phyloP scores from a whole-genome alignment of 2,797 vertebrate genomes.

The Esox masquinongy region DNA sequence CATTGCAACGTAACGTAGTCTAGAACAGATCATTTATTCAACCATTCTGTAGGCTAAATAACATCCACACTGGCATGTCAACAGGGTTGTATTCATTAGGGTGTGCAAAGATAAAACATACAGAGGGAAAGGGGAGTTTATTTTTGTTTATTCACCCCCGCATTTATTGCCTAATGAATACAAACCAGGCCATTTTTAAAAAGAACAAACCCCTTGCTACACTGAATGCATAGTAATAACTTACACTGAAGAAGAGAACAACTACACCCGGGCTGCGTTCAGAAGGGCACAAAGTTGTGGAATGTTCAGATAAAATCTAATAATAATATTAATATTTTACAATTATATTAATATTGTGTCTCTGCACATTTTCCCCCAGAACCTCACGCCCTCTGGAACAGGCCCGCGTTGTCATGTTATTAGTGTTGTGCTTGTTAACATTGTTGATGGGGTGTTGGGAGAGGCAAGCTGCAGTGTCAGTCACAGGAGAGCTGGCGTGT shows the following conservation, averaged over 20 bases:
- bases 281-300: too few relatives aligned
- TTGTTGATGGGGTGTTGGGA: constrained; percentile 31
- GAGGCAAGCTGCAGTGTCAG: constrained; percentile 27
- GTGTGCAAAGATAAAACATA: background rate
- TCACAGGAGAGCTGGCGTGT: background rate
- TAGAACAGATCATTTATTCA: constrained; percentile 54
- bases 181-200: too few relatives aligned
- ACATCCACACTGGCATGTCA: background rate
- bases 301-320: too few relatives aligned
- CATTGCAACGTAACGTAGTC: constrained; percentile 51
- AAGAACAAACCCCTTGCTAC: too few relatives aligned
- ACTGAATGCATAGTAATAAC: too few relatives aligned
- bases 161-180: background rate
- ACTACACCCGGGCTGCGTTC: too few relatives aligned
- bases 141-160: background rate
- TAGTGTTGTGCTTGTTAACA: constrained; percentile 82
- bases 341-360: too few relatives aligned
- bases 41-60: background rate
- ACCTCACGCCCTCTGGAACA: background rate
- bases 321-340: too few relatives aligned
- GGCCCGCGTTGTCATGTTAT: background rate
- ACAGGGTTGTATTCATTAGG: background rate
- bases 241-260: too few relatives aligned
- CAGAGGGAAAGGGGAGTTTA: background rate
- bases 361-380: background rate